phyloP scores from a whole-genome alignment of 2,797 vertebrate genomes.

The Cirrhinus molitorella region DNA sequence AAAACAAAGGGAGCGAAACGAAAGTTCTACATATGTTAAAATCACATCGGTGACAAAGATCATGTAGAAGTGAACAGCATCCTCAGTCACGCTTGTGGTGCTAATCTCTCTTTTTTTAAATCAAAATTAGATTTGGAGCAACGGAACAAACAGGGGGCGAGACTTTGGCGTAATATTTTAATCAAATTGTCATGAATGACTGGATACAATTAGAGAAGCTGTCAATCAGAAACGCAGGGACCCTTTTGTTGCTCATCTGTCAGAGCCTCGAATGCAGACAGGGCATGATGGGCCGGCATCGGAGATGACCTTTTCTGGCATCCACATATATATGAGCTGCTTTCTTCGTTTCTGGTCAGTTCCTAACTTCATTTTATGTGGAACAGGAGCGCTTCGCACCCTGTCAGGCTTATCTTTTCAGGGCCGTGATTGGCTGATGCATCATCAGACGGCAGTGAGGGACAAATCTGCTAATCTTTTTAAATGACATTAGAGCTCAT shows the following conservation, averaged over 20 bases:
- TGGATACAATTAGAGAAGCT: slow-evolving; percentile 99
- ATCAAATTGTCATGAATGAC: slow-evolving; percentile 99
- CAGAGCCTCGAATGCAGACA: slow-evolving; percentile 68
- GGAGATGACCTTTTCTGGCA: slow-evolving; percentile 84
- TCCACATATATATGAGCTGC: slow-evolving; percentile 68
- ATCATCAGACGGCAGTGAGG: slow-evolving; percentile 55
- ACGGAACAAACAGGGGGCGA: slow-evolving; percentile 98
- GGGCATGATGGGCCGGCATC: slow-evolving; percentile 78
- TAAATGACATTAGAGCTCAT: slow-evolving; percentile 58
- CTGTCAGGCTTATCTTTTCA: slow-evolving; percentile 35
- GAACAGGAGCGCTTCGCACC: no score
- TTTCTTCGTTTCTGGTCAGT: slow-evolving; percentile 58
- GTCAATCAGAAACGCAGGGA: slow-evolving; percentile 92
- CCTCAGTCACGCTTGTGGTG: slow-evolving; percentile 95
- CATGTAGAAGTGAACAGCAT: slow-evolving; percentile 98
- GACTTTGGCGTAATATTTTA: slow-evolving; percentile 99
- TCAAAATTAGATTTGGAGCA: slow-evolving; percentile 99
- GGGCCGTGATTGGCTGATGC: slow-evolving; percentile 47
- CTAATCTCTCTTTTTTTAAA: slow-evolving; percentile 98
- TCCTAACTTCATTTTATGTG: slow-evolving; percentile 27
- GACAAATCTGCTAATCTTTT: slow-evolving; percentile 64
- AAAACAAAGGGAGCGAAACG: slow-evolving; percentile 81
- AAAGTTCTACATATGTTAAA: slow-evolving; percentile 96
- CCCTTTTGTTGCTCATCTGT: slow-evolving; percentile 89
- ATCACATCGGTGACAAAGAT: slow-evolving; percentile 96